Evolutionary conservation across 2,888 invertebrate species (phyloP).

Genomic region (Megaustenia siamemsis): DNA sequence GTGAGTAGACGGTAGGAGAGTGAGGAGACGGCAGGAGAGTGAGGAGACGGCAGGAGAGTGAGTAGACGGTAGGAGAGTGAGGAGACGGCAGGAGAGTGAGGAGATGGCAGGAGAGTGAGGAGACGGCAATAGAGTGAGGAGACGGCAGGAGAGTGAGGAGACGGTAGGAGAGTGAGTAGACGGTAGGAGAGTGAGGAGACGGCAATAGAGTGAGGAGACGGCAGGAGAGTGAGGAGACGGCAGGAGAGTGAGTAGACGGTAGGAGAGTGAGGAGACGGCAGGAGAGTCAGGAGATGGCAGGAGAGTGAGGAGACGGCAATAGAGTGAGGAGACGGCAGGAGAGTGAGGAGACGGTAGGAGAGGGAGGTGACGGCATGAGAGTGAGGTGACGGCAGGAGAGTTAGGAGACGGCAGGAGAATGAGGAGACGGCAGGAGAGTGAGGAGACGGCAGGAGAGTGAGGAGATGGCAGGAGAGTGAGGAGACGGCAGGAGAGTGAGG

Average conservation of each 20-base stretch:
- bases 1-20: too few species aligned
- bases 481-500: neutral
- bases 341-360: too few species aligned
- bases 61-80: too few species aligned
- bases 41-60: too few species aligned
- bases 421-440: neutral
- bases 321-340: too few species aligned
- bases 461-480: neutral
- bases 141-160: neutral
- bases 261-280: neutral
- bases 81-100: too few species aligned
- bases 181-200: neutral
- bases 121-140: too few species aligned
- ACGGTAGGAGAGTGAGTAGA: neutral
- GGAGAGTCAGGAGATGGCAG: neutral
- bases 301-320: too few species aligned
- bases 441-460: slow-evolving; percentile 4
- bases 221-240: neutral
- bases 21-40: too few species aligned
- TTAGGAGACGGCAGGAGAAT: neutral
- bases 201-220: neutral
- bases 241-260: neutral
- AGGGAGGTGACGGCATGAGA: too few species aligned
- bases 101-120: too few species aligned
- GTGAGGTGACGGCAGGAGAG: neutral